A percentile compares a stretch with the other conserved stretches of the same genome.
Conservation (phyloP, 1,140 invertebrate species). For the Drosophila busckii region DNA sequence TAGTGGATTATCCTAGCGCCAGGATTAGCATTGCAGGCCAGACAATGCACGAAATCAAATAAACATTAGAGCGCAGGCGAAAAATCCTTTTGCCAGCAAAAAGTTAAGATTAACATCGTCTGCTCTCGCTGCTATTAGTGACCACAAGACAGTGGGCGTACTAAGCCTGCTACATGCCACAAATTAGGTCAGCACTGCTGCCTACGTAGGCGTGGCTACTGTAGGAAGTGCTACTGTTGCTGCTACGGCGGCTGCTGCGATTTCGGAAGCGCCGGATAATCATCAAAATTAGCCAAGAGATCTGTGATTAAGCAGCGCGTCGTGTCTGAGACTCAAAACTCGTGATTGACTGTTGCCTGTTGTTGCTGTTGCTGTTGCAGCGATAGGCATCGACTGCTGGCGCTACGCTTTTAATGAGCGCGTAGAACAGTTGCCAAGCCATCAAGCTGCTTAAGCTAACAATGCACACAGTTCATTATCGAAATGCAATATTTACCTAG, state of each 20-base stretch:
- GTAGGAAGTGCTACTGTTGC: constrained; percentile 17
- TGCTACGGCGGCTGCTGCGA: constrained; percentile 9
- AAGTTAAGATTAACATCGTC: constrained; percentile 74
- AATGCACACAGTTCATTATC: background rate
- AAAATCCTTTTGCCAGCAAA: constrained; percentile 59
- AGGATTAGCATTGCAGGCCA: constrained; percentile 46
- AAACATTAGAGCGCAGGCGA: constrained; percentile 57
- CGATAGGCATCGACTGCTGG: constrained; percentile 39
- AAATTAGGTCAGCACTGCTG: constrained; percentile 59
- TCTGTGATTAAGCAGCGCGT: constrained; percentile 33
- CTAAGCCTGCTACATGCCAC: constrained; percentile 43
- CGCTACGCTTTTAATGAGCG: constrained; percentile 26
- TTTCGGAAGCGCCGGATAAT: constrained; percentile 64
- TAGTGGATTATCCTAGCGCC: constrained; percentile 75
- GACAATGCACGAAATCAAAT: constrained; percentile 70
- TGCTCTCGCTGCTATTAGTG: constrained; percentile 55
- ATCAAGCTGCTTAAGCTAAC: constrained; percentile 1
- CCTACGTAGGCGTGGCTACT: constrained; percentile 13
- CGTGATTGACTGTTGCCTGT: constrained; percentile 36
- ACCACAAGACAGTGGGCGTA: constrained; percentile 59
- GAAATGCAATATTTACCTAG: too few relatives aligned
- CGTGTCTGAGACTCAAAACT: constrained; percentile 29
- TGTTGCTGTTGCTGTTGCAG: constrained; percentile 8
- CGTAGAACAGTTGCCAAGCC: background rate
- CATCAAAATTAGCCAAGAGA: constrained; percentile 59